These are phyloP conservation scores for Ecliptopera silaceata DNA, from an alignment of 2,888 invertebrate species.

Conservation along the genomic window DNA sequence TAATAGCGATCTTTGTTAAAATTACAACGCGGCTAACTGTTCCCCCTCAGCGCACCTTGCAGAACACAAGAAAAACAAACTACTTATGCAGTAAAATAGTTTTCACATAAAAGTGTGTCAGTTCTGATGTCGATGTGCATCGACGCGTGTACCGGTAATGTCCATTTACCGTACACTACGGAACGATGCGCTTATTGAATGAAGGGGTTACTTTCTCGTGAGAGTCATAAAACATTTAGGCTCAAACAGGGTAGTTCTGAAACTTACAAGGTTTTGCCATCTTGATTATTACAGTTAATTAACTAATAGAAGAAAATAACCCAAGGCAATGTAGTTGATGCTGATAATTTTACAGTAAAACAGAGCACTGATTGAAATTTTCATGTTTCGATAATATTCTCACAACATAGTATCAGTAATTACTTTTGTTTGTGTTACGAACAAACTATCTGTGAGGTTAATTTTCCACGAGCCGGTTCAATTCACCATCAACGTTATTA, in stretches of 20 bases:
- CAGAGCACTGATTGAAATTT: neutral
- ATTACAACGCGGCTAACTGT: neutral
- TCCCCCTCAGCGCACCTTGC: neutral
- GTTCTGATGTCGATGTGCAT: conserved; percentile 25
- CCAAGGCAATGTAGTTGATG: too few species aligned
- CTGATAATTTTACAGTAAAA: neutral
- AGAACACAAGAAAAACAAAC: conserved; percentile 2
- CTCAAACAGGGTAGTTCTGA: neutral
- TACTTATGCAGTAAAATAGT: conserved; percentile 22
- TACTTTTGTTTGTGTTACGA: neutral
- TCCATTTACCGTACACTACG: conserved; percentile 23
- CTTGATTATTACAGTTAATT: too few species aligned
- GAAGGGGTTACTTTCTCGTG: conserved; percentile 29
- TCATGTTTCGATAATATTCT: neutral
- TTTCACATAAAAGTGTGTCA: conserved; percentile 33
- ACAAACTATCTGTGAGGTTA: neutral
- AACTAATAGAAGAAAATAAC: too few species aligned
- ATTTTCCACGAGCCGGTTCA: conserved; percentile 15
- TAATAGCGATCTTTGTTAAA: neutral
- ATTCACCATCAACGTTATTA: conserved; percentile 14
- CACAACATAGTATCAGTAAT: neutral
- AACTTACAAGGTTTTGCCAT: neutral
- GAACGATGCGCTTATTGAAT: conserved; percentile 14
- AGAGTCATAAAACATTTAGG: conserved; percentile 16
- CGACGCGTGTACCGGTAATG: conserved; percentile 28